A percentile compares a stretch with the other conserved stretches of the same genome.
These are phyloP conservation scores for Drosophila melanica DNA, from an alignment of 1,140 invertebrate species.

Conservation along the genomic window DNA sequence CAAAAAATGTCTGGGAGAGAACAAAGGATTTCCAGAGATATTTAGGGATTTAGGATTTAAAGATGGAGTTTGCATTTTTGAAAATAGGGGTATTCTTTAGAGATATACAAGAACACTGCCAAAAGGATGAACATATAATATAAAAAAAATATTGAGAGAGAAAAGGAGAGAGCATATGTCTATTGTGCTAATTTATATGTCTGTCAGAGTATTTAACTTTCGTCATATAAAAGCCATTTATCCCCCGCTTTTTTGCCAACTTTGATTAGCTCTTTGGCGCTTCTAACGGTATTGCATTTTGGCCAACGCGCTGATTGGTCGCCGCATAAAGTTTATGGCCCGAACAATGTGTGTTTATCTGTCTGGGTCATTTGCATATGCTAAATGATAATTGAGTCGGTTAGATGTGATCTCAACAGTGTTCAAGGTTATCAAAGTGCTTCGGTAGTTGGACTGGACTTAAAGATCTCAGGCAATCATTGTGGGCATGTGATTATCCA, in stretches of 20 bases:
- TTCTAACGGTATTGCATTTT: slow-evolving; percentile 66
- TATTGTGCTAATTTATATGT: neutral
- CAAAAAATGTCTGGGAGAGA: too few relatives aligned
- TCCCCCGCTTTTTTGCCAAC: neutral
- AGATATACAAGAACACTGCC: too few relatives aligned
- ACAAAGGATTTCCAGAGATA: too few relatives aligned
- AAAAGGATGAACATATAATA: too few relatives aligned
- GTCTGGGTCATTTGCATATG: slow-evolving; percentile 75
- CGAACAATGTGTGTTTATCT: slow-evolving; percentile 70
- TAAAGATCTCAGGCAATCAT: neutral
- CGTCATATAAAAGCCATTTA: neutral
- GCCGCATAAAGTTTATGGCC: slow-evolving; percentile 34
- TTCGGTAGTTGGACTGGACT: neutral
- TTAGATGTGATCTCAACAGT: neutral
- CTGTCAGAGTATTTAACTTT: neutral
- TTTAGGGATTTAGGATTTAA: too few relatives aligned
- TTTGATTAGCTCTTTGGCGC: slow-evolving; percentile 49
- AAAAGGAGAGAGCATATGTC: too few relatives aligned
- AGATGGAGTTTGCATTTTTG: too few relatives aligned
- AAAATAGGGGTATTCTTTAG: too few relatives aligned
- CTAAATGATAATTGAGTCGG: slow-evolving; percentile 42
- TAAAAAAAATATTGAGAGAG: too few relatives aligned
- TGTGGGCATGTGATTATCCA: slow-evolving; percentile 18
- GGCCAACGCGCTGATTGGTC: slow-evolving; percentile 38
- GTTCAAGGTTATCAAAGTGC: slow-evolving; percentile 57